Conservation (phyloP, 2,797 vertebrate species). For the Spheniscus humboldti region DNA sequence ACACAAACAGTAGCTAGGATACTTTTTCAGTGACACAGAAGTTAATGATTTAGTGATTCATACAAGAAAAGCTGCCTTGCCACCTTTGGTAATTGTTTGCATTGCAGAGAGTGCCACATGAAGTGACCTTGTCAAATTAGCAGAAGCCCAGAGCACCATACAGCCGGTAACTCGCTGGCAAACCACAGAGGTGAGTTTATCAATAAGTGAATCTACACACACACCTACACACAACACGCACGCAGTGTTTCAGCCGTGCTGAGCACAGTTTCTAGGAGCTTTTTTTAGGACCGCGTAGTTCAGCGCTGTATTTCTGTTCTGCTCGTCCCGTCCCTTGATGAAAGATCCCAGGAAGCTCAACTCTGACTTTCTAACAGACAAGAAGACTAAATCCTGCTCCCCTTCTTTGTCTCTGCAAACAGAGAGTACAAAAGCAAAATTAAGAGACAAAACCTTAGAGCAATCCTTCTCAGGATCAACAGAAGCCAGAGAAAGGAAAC, state of each 20-base stretch:
- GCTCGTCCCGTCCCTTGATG: neutral
- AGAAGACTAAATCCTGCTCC: neutral
- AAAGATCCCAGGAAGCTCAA: neutral
- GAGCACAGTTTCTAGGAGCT: neutral
- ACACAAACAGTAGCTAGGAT: constrained; percentile 53
- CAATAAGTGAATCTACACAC: neutral
- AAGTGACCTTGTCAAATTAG: constrained; percentile 72
- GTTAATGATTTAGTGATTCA: constrained; percentile 73
- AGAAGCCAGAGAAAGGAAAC: neutral
- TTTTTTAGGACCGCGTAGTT: neutral
- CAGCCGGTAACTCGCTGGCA: neutral
- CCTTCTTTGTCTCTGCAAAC: neutral
- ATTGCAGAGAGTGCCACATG: constrained; percentile 18
- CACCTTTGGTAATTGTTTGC: constrained; percentile 66
- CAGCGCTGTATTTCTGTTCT: neutral
- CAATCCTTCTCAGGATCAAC: neutral
- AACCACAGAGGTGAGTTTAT: neutral
- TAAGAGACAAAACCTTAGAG: neutral
- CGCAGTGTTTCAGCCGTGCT: neutral
- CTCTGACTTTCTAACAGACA: neutral
- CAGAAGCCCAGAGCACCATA: neutral
- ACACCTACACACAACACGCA: fast-evolving
- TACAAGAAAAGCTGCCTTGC: constrained; percentile 53
- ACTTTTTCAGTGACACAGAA: constrained; percentile 64
- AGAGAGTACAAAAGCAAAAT: neutral